Evolutionary conservation across 2,113 vertebrate species (phyloP), one percentile per base, ranked within the genome.

Genomic region (Glaucidium brasilianum): DNA sequence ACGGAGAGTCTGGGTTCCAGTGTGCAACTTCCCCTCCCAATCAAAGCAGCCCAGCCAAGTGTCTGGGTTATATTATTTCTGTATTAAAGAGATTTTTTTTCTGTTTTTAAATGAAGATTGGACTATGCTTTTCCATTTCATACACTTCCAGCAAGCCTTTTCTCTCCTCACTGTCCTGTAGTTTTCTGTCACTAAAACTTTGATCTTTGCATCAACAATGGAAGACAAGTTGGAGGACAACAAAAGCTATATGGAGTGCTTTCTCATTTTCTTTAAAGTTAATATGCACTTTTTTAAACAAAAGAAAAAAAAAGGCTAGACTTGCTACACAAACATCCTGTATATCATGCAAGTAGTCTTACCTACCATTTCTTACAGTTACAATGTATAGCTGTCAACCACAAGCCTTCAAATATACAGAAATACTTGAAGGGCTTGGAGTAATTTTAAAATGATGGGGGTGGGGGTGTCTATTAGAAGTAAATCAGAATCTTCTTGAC

Each of bases 191-290:
- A 77, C 21, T 41, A 76, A 66, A 89, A 71, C 30, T 76, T 89
- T 75, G 49, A 90, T 69, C 84, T 90, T 88, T 83, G 26, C 43
- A 53, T 85, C 56, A 81, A 35, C 60, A 97, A 66, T 27, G 90
- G 96, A 97, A 97, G 94, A 97, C 92, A 94, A 86, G 47, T 34
- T 52, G 76, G 41, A 96, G 80, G 55, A 88, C 69, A 93, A 92
- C 30, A 93, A 49, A 75, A 92, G 52, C 52, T 89, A 50, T 52
- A 74, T n/a, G 91, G 91, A 96, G 91, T 94, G 92, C 43, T 96
- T 82, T 49, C 79, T 80, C 41, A 50, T 76, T 79, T 60, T 92
- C 35, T 84, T 87, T 47, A 43, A 91, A 92, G 20, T 58, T 73
- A 76, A 90, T 25, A 7, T 60, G 27, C 6, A 89, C 37, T n/a